These are phyloP conservation scores for Pterocles gutturalis DNA, from an alignment of 2,113 vertebrate genomes.

Conservation along the genomic window DNA sequence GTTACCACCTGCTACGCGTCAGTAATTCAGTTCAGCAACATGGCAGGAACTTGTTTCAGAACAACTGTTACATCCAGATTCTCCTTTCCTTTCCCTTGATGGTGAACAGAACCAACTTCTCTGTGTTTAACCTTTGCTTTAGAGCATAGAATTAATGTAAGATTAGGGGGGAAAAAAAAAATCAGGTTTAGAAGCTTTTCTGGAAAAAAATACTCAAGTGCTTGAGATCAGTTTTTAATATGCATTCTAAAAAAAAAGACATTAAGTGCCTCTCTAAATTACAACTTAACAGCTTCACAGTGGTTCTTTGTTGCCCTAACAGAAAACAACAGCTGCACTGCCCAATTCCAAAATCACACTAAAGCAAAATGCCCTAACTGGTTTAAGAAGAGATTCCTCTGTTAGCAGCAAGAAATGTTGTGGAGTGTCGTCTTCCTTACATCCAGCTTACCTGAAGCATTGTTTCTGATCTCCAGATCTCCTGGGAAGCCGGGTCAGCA, in stretches of 20 bases:
- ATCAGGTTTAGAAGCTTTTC: not conserved
- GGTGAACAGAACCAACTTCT: not conserved
- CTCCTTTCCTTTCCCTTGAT: not conserved
- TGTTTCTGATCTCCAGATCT: slow-evolving; percentile 96
- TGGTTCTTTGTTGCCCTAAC: not conserved
- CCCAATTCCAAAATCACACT: not conserved
- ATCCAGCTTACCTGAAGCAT: slow-evolving; percentile 81
- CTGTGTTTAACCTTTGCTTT: not conserved
- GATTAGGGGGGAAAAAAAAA: not conserved
- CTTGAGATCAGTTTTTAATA: not conserved
- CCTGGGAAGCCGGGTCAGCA: slow-evolving; percentile 93
- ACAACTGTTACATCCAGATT: not conserved
- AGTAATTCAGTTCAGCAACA: not conserved
- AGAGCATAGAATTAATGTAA: not conserved
- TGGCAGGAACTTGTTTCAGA: not conserved
- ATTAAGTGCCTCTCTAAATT: not conserved
- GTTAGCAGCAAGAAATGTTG: not conserved
- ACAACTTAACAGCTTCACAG: not conserved
- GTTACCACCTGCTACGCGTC: not conserved
- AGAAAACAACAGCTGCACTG: not conserved
- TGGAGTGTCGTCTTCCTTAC: not conserved
- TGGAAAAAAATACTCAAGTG: not conserved
- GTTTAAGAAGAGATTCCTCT: not conserved
- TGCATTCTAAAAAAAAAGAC: not conserved
- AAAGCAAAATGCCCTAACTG: not conserved